Evolutionary conservation across 2,113 vertebrate genomes (phyloP).

Genomic region (Gobio gobio): DNA sequence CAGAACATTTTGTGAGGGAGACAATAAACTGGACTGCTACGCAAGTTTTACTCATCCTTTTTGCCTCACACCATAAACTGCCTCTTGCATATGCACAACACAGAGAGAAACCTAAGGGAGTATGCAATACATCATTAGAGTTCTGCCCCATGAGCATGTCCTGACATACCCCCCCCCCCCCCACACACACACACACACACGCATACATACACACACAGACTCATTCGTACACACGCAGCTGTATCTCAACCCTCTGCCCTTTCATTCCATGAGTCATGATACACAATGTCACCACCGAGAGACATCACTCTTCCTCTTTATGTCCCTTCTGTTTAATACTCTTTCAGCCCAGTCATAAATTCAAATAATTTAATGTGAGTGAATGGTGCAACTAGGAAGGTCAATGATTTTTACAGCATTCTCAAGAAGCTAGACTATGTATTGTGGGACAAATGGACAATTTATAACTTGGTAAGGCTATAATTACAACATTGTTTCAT

Average conservation of each 20-base stretch:
- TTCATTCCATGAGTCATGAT: slow-evolving; percentile 30
- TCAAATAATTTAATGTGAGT: slow-evolving; percentile 21
- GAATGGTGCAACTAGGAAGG: neutral
- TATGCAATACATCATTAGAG: neutral
- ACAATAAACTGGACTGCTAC: neutral
- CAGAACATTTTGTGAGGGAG: neutral
- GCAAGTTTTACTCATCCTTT: neutral
- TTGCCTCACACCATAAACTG: neutral
- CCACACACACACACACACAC: too few relatives aligned
- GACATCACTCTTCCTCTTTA: neutral
- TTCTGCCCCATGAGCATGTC: slow-evolving; percentile 6
- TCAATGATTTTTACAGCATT: neutral
- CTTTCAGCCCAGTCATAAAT: neutral
- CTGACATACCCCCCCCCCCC: neutral
- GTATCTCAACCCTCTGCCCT: slow-evolving; percentile 5
- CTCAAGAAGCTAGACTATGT: neutral
- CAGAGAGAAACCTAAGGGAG: slow-evolving; percentile 10
- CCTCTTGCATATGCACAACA: slow-evolving; percentile 3
- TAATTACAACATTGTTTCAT: neutral
- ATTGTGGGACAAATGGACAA: neutral
- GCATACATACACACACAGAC: neutral
- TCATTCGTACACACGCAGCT: neutral
- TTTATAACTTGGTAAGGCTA: slow-evolving; percentile 3
- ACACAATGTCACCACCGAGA: slow-evolving; percentile 17
- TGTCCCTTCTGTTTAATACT: slow-evolving; percentile 1